phyloP scores from a whole-genome alignment of 2,113 vertebrate species.

The Embiotoca jacksoni region DNA sequence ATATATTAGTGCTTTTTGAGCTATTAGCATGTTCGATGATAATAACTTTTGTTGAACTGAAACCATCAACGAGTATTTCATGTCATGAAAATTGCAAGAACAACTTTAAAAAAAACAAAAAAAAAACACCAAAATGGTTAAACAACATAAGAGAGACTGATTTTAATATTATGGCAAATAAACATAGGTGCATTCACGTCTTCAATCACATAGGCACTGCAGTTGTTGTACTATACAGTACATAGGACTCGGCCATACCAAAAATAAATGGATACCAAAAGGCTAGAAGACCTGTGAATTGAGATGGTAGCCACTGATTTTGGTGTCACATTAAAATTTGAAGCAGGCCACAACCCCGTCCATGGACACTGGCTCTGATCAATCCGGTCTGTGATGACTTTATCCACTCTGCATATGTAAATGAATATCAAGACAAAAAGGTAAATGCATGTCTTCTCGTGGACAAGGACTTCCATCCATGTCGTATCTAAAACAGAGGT shows the following conservation, averaged over 20 bases:
- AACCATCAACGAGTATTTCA: constrained; percentile 5
- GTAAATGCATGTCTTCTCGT: constrained; percentile 68
- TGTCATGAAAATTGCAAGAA: neutral
- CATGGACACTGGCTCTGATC: constrained; percentile 39
- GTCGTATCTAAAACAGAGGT: constrained; percentile 74
- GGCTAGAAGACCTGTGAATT: constrained; percentile 31
- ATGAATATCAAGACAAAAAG: constrained; percentile 71
- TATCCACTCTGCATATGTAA: constrained; percentile 66
- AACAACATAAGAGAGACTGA: constrained; percentile 50
- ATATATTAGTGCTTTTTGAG: neutral
- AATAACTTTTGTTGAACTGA: neutral
- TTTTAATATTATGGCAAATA: constrained; percentile 78
- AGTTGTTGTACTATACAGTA: constrained; percentile 74
- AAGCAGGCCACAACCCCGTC: constrained; percentile 56
- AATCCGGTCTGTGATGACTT: constrained; percentile 49
- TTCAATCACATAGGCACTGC: constrained; percentile 81
- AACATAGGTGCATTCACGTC: constrained; percentile 70
- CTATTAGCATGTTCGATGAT: neutral
- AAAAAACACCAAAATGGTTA: constrained; percentile 4
- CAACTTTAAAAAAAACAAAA: too few relatives aligned
- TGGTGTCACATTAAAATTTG: constrained; percentile 58
- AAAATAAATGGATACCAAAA: constrained; percentile 67
- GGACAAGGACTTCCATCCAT: constrained; percentile 66
- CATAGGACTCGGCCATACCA: constrained; percentile 62
- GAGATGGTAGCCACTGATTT: constrained; percentile 58